These are phyloP conservation scores for Microcebus lehilahytsara DNA, from an alignment of 2,113 vertebrate species.

Conservation along the genomic window DNA sequence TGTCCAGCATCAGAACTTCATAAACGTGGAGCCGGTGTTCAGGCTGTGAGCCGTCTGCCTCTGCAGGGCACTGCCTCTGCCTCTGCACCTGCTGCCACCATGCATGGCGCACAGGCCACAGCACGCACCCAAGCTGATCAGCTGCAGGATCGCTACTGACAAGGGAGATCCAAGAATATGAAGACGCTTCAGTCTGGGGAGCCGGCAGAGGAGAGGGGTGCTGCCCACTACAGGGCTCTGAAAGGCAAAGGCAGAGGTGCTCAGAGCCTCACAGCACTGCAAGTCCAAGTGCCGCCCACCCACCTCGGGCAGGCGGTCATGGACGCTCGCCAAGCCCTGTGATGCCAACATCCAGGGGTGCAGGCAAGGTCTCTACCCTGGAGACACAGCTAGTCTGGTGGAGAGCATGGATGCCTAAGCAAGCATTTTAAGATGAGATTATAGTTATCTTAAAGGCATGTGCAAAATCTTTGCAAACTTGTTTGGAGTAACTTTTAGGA, in stretches of 20 bases:
- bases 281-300: not conserved
- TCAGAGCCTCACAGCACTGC: not conserved
- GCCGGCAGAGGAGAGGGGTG: not conserved
- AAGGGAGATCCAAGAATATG: not conserved
- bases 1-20: not conserved
- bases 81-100: no score
- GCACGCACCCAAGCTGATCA: not conserved
- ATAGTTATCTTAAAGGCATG: not conserved
- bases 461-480: no score
- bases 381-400: no score
- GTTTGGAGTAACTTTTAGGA: not conserved
- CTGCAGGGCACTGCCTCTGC: no score
- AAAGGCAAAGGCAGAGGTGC: not conserved
- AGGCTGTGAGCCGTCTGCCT: not conserved
- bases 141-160: not conserved
- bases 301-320: accelerated
- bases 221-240: not conserved
- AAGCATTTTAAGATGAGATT: not conserved
- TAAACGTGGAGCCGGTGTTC: no score
- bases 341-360: accelerated
- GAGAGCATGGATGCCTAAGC: not conserved
- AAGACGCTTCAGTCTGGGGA: not conserved
- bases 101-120: no score
- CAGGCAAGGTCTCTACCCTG: not conserved
- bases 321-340: no score